Conservation (phyloP, 2,888 invertebrate genomes). For the Dascillus cervinus region DNA sequence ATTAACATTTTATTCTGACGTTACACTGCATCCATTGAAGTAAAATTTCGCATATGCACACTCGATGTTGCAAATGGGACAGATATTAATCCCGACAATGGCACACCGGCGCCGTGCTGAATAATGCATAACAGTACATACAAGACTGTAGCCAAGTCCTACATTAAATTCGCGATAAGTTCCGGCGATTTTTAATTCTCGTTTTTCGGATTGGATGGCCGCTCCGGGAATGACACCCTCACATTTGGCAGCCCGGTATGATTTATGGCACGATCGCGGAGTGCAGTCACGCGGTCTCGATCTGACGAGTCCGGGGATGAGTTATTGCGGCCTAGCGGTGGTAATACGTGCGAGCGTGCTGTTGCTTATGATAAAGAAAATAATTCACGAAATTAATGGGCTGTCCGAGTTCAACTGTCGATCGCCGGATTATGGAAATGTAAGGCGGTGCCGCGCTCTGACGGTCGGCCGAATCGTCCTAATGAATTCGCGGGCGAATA, state of each 20-base stretch:
- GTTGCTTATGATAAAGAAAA: slow-evolving; percentile 21
- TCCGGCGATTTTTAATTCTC: slow-evolving; percentile 14
- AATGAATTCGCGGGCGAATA: slow-evolving; percentile 14
- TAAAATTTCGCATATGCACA: too few species aligned
- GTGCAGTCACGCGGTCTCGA: slow-evolving; percentile 21
- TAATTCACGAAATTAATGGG: slow-evolving; percentile 20
- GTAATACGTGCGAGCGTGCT: slow-evolving; percentile 19
- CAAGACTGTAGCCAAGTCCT: slow-evolving; percentile 18
- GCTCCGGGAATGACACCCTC: slow-evolving; percentile 7
- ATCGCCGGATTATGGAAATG: slow-evolving; percentile 11
- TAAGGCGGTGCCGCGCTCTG: not conserved
- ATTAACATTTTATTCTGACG: too few species aligned
- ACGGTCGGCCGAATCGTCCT: slow-evolving; percentile 7
- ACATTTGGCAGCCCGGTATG: slow-evolving; percentile 12
- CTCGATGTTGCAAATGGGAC: slow-evolving; percentile 14
- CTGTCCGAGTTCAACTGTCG: slow-evolving; percentile 16
- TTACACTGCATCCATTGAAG: too few species aligned
- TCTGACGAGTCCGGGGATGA: slow-evolving; percentile 20
- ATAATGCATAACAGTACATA: slow-evolving; percentile 23
- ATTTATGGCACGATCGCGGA: slow-evolving; percentile 22
- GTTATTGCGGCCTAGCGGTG: slow-evolving; percentile 22
- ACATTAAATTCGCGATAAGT: slow-evolving; percentile 23
- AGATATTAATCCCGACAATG: slow-evolving; percentile 19
- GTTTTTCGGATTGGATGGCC: slow-evolving; percentile 5
- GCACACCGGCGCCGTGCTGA: slow-evolving; percentile 15